Evolutionary conservation across 2,888 invertebrate species (phyloP), one percentile per base, ranked within the genome.

Genomic region (Celastrina argiolus): DNA sequence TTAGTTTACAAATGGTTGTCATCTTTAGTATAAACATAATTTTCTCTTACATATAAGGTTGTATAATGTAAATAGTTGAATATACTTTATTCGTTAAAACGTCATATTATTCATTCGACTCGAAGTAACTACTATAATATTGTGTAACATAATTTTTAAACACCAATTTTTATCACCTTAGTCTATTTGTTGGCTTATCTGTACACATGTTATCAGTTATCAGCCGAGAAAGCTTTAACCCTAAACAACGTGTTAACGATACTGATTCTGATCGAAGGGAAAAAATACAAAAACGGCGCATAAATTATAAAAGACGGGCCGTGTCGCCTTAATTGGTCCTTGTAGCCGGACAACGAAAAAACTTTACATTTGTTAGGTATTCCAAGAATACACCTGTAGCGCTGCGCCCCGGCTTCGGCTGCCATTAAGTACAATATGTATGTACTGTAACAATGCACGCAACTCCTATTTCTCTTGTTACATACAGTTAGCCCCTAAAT

Each of bases 201-300:
- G 36, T 61, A 61, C 36, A 36, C 16, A 36, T 34, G 31, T 69
- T 70, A 73, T 71, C 70, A 70, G 75, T 80, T 82, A 82, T 81
- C 78, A 79, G 76, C 76, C 75, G 79, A 81, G 83, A 82, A 81
- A 81, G 80, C 74, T 74, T 59, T 61, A 61, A 61, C 22, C 14
- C 83, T 82, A 82, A 87, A 91, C 90, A 91, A 89, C 88, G 89
- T 91, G 90, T 91, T 91, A 89, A 91, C 89, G 85, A 86, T 80
- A 74, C 79, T 73, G 90, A 90, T 91, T 83, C 74, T 75, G 80
- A 90, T 90, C 90, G 76, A 70, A 77, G 2, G 73, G 81, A 84
- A 75, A 85, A 85, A 84, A 79, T 78, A 77, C 75, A 78, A 83
- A 81, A 83, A 84, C 77, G 78, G 84, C 85, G 88, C 88, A 91